Evolutionary conservation across 2,888 invertebrate genomes (phyloP), one percentile per base, ranked within the genome.

Genomic region (Oscheius sp.): DNA sequence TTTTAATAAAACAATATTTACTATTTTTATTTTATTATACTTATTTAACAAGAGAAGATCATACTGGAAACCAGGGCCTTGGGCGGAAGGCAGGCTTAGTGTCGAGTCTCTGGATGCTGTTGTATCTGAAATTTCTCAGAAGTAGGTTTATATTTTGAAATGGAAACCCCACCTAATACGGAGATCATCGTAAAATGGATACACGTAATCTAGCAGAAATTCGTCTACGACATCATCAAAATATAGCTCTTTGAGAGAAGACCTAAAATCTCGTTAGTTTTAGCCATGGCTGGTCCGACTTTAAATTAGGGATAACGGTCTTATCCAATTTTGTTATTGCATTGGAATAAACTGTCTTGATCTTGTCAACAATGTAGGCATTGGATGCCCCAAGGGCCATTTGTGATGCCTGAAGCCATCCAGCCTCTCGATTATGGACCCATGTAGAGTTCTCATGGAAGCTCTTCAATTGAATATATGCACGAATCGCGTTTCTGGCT

Each of bases 401-500:
- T 5, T 76, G 74, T 0, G 76, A 78, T 0, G 67, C 42, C 65
- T 75, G 74, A 2, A 76, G 42, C 78, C 76, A 78, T 0, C 78
- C 78, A 29, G 70, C 70, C 42, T 76, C 75, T 57, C 76, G 64
- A 53, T 77, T 79, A 65, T 80, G 80, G 48, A 80, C 72, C 76
- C 75, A 80, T 4, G 74, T 74, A 5, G 76, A 73, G 27, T 78
- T 77, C 31, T 80, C 78, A 45, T 73, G 76, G 68, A 74, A 76
- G 8, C 53, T 58, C 53, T 75, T 72, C n/a, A 77, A 52, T 61
- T 73, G 69, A 3, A 68, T 66, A 58, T 75, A 74, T 6, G 70
- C 68, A 15, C 75, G 69, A 48, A 80, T 76, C 8, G 73, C 64
- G 55, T 77, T 72, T 0, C 80, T 66, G 1, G 71, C 78, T 31